Evolutionary conservation across 2,113 vertebrate species (phyloP).

Genomic region (Laterallus jamaicensis): DNA sequence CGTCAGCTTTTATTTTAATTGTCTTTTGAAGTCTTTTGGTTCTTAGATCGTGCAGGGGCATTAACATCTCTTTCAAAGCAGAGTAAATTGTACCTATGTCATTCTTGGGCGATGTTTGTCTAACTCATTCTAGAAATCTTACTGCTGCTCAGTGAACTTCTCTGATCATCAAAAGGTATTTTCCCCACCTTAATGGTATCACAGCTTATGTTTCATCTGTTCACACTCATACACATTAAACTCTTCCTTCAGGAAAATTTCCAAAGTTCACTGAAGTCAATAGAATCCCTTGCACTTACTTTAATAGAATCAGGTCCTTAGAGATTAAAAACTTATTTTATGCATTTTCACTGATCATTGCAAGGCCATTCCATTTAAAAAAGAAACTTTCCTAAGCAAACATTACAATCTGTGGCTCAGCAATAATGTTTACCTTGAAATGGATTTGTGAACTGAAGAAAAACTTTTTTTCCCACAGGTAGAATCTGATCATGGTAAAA

Average conservation of each 20-base stretch:
- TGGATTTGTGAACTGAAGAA: slow-evolving; percentile 35
- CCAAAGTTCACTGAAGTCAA: background rate
- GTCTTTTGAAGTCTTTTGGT: background rate
- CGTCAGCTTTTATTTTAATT: background rate
- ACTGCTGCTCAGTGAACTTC: background rate
- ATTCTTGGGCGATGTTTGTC: slow-evolving; percentile 17
- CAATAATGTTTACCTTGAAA: slow-evolving; percentile 56
- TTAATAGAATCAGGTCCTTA: slow-evolving; percentile 18
- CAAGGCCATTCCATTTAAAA: slow-evolving; percentile 28
- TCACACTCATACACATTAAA: slow-evolving; percentile 4
- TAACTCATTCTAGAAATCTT: slow-evolving; percentile 11
- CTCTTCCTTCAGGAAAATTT: slow-evolving; percentile 7
- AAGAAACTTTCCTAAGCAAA: slow-evolving; percentile 33
- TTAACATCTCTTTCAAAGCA: background rate
- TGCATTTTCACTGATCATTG: background rate
- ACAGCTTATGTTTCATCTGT: slow-evolving; percentile 19
- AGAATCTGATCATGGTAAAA: slow-evolving; percentile 20
- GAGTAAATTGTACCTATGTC: background rate
- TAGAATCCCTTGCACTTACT: background rate
- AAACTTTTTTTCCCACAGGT: slow-evolving; percentile 32
- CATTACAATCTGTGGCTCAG: background rate
- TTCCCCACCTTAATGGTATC: background rate
- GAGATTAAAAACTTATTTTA: slow-evolving; percentile 42
- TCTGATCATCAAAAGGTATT: slow-evolving; percentile 20
- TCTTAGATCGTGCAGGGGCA: background rate